phyloP scores from a whole-genome alignment of 2,113 vertebrate species.

The Pterocles burchelli region DNA sequence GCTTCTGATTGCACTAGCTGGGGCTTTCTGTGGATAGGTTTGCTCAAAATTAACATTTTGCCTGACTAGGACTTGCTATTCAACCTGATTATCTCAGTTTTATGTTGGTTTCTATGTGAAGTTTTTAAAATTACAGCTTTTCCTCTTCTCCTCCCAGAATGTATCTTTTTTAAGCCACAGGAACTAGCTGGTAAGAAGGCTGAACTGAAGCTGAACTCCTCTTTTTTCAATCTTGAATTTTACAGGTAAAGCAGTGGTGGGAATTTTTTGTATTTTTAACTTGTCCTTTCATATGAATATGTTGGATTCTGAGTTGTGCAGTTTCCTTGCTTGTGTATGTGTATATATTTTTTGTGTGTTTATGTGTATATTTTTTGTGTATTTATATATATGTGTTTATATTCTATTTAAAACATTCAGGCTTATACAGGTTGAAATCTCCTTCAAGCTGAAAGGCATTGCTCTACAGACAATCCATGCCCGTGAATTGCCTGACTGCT shows the following conservation, averaged over 20 bases:
- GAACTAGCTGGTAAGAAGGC: constrained; percentile 29
- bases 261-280: background rate
- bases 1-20: background rate
- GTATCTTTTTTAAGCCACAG: constrained; percentile 79
- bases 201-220: constrained; percentile 81
- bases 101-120: background rate
- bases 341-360: background rate
- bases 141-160: constrained; percentile 75
- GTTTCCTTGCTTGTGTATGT: background rate
- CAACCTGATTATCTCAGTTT: background rate
- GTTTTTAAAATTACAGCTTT: background rate
- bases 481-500: constrained; percentile 92
- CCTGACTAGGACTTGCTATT: background rate
- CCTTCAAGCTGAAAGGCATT: constrained; percentile 90
- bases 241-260: constrained; percentile 80
- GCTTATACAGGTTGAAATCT: constrained; percentile 87
- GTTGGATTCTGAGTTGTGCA: background rate
- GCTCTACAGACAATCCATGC: constrained; percentile 90
- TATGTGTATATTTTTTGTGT: background rate
- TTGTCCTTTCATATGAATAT: background rate
- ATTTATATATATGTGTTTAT: background rate
- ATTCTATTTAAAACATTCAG: constrained; percentile 64
- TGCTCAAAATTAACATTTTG: background rate
- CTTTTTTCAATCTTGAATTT: constrained; percentile 92
- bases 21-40: background rate